phyloP scores from a whole-genome alignment of 1,140 invertebrate genomes.

The Zaprionus vittiger region DNA sequence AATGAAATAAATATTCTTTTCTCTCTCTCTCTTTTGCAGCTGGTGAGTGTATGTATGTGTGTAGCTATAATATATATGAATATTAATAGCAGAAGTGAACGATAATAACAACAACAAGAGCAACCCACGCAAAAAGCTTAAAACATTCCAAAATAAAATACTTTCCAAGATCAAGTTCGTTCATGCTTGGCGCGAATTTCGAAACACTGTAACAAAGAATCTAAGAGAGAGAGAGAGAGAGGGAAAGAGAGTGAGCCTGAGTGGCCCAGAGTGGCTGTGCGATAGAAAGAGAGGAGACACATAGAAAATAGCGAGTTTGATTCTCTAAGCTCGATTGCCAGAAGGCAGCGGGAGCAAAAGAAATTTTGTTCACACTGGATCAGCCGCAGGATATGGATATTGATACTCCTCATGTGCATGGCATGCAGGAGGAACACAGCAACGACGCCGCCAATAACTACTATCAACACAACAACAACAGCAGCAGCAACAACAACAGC shows the following conservation, averaged over 20 bases:
- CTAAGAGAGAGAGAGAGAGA: not conserved
- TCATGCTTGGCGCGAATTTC: constrained; percentile 21
- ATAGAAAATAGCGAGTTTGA: constrained; percentile 3
- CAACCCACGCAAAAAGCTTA: constrained; percentile 66
- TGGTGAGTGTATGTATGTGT: constrained; percentile 49
- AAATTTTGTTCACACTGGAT: constrained; percentile 62
- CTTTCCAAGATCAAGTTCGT: constrained; percentile 31
- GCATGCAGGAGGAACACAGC: constrained; percentile 49
- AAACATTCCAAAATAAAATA: constrained; percentile 66
- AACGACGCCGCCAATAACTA: constrained; percentile 33
- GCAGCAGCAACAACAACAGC: constrained; percentile 16
- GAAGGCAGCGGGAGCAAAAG: constrained; percentile 25
- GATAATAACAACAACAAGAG: constrained; percentile 47
- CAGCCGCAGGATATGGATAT: constrained; percentile 81
- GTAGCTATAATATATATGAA: constrained; percentile 51
- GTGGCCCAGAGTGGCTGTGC: not conserved
- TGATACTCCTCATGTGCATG: constrained; percentile 69
- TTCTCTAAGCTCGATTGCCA: constrained; percentile 8
- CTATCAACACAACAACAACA: constrained; percentile 38
- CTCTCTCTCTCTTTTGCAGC: constrained; percentile 64
- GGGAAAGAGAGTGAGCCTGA: not conserved
- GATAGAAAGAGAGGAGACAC: constrained; percentile 23
- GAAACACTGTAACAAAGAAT: constrained; percentile 13
- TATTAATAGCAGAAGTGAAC: constrained; percentile 27
- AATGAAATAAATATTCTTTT: constrained; percentile 52